phyloP scores from a whole-genome alignment of 2,113 vertebrate species.

The Leptocoma aspasia region DNA sequence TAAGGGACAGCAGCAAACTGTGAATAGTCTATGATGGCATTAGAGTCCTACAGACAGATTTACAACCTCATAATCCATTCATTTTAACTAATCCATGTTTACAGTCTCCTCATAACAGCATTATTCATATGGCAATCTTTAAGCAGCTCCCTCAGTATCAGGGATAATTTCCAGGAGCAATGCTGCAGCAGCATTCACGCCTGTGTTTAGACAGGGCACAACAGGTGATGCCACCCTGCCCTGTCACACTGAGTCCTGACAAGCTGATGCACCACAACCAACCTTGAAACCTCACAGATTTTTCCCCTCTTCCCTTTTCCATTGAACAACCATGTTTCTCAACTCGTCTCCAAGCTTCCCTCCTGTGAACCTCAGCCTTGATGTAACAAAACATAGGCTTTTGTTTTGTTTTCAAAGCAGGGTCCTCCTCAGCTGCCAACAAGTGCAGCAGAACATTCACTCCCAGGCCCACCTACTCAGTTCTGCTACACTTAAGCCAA shows the following conservation, averaged over 20 bases:
- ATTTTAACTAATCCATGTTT: conserved; percentile 64
- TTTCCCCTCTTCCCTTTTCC: background rate
- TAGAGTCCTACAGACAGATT: conserved; percentile 64
- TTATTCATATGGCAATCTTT: conserved; percentile 58
- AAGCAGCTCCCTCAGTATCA: conserved; percentile 11
- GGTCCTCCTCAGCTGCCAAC: background rate
- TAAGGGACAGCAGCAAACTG: conserved; percentile 57
- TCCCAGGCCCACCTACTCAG: background rate
- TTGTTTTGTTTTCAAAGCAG: background rate
- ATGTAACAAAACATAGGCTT: background rate
- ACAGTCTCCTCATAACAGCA: conserved; percentile 60
- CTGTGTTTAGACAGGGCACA: background rate
- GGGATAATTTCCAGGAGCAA: conserved; percentile 25
- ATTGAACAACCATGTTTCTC: background rate
- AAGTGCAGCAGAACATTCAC: background rate
- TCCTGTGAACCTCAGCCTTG: background rate
- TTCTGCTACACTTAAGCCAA: background rate
- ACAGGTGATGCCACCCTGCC: background rate
- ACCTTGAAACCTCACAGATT: background rate
- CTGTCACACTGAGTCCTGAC: background rate
- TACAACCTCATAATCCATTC: conserved; percentile 62
- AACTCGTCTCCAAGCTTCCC: background rate
- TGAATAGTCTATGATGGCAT: conserved; percentile 48
- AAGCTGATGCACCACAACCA: background rate
- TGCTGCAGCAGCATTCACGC: background rate